Evolutionary conservation across 2,113 vertebrate species (phyloP).

Genomic region (Nesoenas mayeri): DNA sequence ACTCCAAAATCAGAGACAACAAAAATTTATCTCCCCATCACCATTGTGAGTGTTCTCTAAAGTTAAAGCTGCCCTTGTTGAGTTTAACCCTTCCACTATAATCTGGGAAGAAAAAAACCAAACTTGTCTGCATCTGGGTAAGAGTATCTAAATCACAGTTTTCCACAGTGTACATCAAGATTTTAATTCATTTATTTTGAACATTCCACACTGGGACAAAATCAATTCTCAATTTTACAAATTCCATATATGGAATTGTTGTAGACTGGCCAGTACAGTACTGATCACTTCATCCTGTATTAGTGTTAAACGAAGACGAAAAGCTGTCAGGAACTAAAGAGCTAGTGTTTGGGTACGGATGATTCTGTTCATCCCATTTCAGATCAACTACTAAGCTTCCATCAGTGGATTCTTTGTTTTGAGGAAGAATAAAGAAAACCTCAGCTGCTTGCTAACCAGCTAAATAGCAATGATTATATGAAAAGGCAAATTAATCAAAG

Average conservation of each 20-base stretch:
- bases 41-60: not conserved
- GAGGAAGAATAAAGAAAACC: not conserved
- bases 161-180: not conserved
- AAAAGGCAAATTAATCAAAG: not conserved
- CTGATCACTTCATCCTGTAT: not conserved
- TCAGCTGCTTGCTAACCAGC: not conserved
- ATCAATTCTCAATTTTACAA: not conserved
- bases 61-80: not conserved
- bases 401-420: not conserved
- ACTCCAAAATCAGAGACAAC: not conserved
- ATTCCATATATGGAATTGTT: not conserved
- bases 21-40: not conserved
- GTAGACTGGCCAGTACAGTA: not conserved
- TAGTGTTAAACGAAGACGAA: not conserved
- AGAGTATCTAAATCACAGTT: not conserved
- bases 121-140: not conserved
- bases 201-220: not conserved
- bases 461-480: not conserved
- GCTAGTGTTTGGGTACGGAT: not conserved
- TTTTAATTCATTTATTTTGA: not conserved
- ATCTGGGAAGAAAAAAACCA: not conserved
- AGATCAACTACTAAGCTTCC: constrained; percentile 11
- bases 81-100: not conserved
- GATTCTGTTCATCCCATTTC: not conserved
- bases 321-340: not conserved